phyloP scores from a whole-genome alignment of 2,888 invertebrate species.

The Euzetes globulus region DNA sequence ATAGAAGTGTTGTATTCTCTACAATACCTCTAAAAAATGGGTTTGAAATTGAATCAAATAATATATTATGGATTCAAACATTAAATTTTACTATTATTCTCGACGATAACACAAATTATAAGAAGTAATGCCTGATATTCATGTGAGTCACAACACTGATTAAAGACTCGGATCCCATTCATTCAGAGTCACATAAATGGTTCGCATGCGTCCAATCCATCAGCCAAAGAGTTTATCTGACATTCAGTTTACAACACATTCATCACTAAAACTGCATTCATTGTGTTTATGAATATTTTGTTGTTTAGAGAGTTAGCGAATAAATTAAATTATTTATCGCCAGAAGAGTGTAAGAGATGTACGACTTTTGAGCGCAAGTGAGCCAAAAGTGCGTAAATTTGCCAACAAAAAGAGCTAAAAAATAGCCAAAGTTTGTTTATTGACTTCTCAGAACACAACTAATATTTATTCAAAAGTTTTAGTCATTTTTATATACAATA shows the following conservation, averaged over 20 bases:
- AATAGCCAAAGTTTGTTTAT: background rate
- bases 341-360: background rate
- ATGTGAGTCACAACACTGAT: background rate
- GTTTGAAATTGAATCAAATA: background rate
- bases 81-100: slow-evolving; percentile 7
- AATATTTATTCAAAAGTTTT: background rate
- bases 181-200: background rate
- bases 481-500: background rate
- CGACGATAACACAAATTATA: background rate
- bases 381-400: background rate
- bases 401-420: background rate
- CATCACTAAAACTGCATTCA: background rate
- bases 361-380: background rate
- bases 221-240: background rate
- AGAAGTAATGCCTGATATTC: background rate
- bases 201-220: slow-evolving; percentile 5
- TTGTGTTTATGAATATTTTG: slow-evolving; percentile 18
- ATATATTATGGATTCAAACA: background rate
- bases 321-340: slow-evolving; percentile 1
- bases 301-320: background rate
- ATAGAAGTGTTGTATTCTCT: background rate
- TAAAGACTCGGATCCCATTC: background rate
- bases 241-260: slow-evolving; percentile 5
- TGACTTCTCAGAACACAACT: background rate
- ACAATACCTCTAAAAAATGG: background rate